A percentile compares a stretch with the other conserved stretches of the same genome.
These are phyloP conservation scores for Lasius platythorax DNA, from an alignment of 2,888 invertebrate species.

Conservation along the genomic window DNA sequence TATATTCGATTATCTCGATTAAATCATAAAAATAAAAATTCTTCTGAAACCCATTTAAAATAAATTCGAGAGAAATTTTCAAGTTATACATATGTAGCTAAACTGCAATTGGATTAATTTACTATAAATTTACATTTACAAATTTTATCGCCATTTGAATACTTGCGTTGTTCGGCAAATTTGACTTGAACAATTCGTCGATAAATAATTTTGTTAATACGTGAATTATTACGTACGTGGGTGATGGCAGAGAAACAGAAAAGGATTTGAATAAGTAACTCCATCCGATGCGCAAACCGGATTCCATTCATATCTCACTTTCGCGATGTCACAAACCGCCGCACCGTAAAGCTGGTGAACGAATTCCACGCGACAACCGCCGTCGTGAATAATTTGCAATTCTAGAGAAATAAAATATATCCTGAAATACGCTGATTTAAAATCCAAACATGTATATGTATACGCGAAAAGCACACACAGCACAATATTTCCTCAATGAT, in stretches of 20 bases:
- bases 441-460: constrained; percentile 5
- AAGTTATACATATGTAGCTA: not conserved
- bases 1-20: not conserved
- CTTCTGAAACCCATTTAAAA: not conserved
- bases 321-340: constrained; percentile 74
- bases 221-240: constrained; percentile 65
- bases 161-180: not conserved
- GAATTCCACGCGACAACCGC: constrained; percentile 76
- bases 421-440: not conserved
- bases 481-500: not conserved
- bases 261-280: constrained; percentile 79
- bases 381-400: constrained; percentile 75
- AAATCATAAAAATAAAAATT: not conserved
- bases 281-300: constrained; percentile 77
- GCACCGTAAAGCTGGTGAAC: constrained; percentile 66
- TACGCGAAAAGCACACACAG: not conserved
- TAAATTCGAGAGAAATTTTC: not conserved
- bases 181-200: not conserved
- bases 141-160: not conserved
- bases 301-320: constrained; percentile 78
- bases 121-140: not conserved
- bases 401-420: constrained; percentile 62
- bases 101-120: not conserved
- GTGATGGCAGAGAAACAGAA: constrained; percentile 75
- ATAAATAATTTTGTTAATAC: constrained; percentile 32